Percentiles rank a stretch among this genome's conserved stretches.
phyloP scores from a whole-genome alignment of 2,888 invertebrate species.

The Trichopoda pennipes region DNA sequence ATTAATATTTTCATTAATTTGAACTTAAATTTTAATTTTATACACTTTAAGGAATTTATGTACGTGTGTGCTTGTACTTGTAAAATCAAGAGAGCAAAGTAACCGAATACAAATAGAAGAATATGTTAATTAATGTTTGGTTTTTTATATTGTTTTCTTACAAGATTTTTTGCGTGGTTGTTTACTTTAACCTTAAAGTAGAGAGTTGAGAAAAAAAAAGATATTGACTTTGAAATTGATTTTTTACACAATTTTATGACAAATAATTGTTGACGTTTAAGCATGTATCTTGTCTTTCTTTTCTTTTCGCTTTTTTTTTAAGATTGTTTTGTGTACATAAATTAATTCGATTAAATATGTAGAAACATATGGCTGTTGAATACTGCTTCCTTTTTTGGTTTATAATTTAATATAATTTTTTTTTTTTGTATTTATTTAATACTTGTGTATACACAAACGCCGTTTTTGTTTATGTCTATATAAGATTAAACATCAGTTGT shows the following conservation, averaged over 20 bases:
- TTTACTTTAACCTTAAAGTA: constrained; percentile 59
- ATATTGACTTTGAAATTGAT: constrained; percentile 66
- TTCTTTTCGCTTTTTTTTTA: neutral
- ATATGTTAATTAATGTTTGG: constrained; percentile 52
- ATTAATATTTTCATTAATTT: neutral
- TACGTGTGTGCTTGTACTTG: neutral
- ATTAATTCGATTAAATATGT: constrained; percentile 9
- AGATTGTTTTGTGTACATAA: constrained; percentile 10
- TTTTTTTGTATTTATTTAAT: constrained; percentile 33
- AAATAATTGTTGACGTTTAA: constrained; percentile 47
- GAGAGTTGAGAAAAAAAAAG: constrained; percentile 39
- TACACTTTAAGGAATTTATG: constrained; percentile 6
- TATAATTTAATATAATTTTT: neutral
- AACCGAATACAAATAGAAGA: neutral
- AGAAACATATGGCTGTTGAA: constrained; percentile 34
- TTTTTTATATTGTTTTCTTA: constrained; percentile 14
- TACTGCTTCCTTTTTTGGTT: neutral
- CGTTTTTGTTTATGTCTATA: constrained; percentile 13
- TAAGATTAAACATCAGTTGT: neutral
- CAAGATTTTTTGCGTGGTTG: constrained; percentile 53
- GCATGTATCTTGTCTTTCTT: neutral
- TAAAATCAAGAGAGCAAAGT: constrained; percentile 18
- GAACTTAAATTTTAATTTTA: constrained; percentile 8
- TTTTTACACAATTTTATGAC: constrained; percentile 54
- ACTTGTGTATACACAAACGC: constrained; percentile 24